Evolutionary conservation across 2,113 vertebrate genomes (phyloP).

Genomic region (Mirza zaza): DNA sequence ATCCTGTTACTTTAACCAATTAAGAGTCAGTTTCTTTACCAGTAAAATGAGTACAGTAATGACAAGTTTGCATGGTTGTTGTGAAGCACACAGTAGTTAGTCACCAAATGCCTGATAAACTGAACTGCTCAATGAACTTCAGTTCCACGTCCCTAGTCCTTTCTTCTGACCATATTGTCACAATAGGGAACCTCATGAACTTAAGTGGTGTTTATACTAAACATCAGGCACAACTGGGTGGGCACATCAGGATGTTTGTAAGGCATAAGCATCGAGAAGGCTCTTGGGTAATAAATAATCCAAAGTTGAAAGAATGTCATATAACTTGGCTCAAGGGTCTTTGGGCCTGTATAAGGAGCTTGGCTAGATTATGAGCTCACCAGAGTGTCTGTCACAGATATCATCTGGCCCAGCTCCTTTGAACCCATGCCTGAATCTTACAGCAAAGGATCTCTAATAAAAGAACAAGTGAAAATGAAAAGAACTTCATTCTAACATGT

Average conservation of each 20-base stretch:
- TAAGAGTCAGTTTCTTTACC: neutral
- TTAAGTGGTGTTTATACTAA: neutral
- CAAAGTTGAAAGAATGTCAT: neutral
- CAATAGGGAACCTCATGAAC: neutral
- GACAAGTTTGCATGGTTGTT: neutral
- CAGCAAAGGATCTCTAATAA: neutral
- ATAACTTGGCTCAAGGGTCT: neutral
- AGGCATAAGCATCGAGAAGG: neutral
- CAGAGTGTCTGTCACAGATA: neutral
- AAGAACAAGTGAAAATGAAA: slow-evolving; percentile 1
- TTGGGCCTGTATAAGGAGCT: neutral
- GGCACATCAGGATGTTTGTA: neutral
- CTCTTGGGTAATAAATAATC: neutral
- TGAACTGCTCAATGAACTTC: neutral
- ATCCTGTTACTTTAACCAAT: neutral
- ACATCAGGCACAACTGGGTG: neutral
- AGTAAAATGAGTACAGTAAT: neutral
- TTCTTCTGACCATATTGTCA: neutral
- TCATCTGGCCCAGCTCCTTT: neutral
- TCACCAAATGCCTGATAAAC: neutral
- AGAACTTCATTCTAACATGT: neutral
- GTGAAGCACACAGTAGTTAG: neutral
- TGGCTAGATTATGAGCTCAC: neutral
- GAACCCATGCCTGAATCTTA: neutral
- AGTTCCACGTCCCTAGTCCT: neutral